phyloP scores from a whole-genome alignment of 2,888 invertebrate species.

The Bimastos eiseni region DNA sequence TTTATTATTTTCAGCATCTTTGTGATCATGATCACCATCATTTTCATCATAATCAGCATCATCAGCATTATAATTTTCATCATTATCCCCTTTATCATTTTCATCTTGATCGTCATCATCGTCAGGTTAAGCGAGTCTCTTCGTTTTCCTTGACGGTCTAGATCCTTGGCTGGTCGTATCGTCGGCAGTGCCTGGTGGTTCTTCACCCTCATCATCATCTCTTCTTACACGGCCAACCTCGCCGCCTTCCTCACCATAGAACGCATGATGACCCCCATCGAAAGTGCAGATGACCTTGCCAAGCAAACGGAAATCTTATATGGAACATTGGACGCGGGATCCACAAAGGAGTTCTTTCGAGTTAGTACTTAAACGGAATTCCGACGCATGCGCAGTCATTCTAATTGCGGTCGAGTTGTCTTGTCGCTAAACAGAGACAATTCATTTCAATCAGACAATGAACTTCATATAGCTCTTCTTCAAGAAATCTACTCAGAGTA shows the following conservation, averaged over 20 bases:
- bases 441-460: too few relatives aligned
- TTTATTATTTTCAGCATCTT: too few relatives aligned
- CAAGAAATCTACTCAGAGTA: too few relatives aligned
- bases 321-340: conserved; percentile 75
- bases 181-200: conserved; percentile 99
- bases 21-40: neutral
- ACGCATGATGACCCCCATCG: conserved; percentile 90
- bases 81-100: conserved; percentile 19
- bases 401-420: neutral
- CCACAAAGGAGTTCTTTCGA: conserved; percentile 87
- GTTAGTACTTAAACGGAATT: conserved; percentile 62
- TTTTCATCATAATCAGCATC: neutral
- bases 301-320: conserved; percentile 68
- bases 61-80: conserved; percentile 19
- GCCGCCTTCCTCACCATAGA: conserved; percentile 92
- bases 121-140: neutral
- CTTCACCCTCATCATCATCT: conserved; percentile 94
- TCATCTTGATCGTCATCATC: neutral
- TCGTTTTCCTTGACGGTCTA: conserved; percentile 49
- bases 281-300: conserved; percentile 85
- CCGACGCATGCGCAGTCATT: neutral
- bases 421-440: neutral
- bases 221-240: conserved; percentile 96
- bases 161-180: conserved; percentile 87
- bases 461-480: too few relatives aligned